Evolutionary conservation across 2,888 invertebrate genomes (phyloP).

Genomic region (Pollenia labialis): DNA sequence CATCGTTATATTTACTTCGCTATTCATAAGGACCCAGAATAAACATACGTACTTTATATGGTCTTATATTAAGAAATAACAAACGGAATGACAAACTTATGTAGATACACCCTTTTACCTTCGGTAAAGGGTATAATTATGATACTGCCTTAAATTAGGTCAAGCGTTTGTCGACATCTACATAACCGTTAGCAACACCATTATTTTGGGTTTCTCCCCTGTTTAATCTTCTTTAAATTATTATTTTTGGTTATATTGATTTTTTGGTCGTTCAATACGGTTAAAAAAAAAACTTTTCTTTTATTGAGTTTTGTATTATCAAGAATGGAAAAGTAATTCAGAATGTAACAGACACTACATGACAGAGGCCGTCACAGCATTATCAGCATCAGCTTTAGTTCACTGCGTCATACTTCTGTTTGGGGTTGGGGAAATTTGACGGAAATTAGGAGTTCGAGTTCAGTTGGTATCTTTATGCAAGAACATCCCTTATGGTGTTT

Average conservation of each 20-base stretch:
- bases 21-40: too few relatives aligned
- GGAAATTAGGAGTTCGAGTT: constrained; percentile 9
- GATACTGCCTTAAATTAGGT: too few relatives aligned
- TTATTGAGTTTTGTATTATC: too few relatives aligned
- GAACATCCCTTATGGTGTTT: neutral
- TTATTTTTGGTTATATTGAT: neutral
- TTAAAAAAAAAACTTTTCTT: neutral
- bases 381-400: neutral
- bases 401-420: neutral
- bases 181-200: too few relatives aligned
- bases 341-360: neutral
- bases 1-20: too few relatives aligned
- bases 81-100: too few relatives aligned
- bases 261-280: neutral
- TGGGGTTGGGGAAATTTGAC: neutral
- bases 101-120: too few relatives aligned
- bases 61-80: too few relatives aligned
- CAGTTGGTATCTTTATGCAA: constrained; percentile 1
- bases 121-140: too few relatives aligned
- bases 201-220: neutral
- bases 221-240: neutral
- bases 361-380: neutral
- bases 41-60: too few relatives aligned
- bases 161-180: too few relatives aligned
- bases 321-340: neutral